Percentiles rank a stretch among this genome's conserved stretches.
Conservation (phyloP, 2,797 vertebrate genomes). For the Phoxinus dragarum region DNA sequence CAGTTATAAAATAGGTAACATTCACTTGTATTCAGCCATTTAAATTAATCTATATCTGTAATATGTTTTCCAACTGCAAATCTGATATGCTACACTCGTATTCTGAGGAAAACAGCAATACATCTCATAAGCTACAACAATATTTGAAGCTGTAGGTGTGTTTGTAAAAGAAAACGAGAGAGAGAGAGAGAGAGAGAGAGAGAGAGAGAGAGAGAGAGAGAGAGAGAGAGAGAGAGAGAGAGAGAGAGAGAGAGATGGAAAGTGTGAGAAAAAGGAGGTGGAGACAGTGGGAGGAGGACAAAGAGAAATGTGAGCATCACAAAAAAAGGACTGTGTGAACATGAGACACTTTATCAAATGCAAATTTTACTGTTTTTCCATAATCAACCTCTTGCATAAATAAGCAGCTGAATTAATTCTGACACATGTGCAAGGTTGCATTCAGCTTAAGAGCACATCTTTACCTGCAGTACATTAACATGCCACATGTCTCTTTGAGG, state of each 20-base stretch:
- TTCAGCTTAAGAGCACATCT: conserved; percentile 26
- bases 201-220: background rate
- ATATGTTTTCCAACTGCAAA: background rate
- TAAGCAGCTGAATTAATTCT: conserved; percentile 44
- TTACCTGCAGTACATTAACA: background rate
- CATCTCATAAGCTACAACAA: background rate
- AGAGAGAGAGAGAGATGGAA: background rate
- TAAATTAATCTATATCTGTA: background rate
- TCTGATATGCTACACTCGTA: background rate
- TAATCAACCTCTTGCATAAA: conserved; percentile 42
- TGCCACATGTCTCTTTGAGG: conserved; percentile 8
- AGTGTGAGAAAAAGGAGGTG: background rate
- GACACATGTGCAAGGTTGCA: conserved; percentile 46
- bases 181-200: background rate
- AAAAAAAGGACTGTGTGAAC: conserved; percentile 19
- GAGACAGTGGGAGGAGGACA: background rate
- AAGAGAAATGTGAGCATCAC: conserved; percentile 34
- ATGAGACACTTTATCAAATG: conserved; percentile 51
- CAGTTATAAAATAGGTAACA: background rate
- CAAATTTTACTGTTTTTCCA: conserved; percentile 46
- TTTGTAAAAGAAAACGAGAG: background rate
- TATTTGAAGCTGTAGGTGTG: background rate
- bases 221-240: background rate
- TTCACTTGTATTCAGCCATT: background rate
- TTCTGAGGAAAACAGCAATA: background rate